Base-by-base conservation (phyloP, 2,113 vertebrate genomes). In the Panurus biarmicus region DNA sequence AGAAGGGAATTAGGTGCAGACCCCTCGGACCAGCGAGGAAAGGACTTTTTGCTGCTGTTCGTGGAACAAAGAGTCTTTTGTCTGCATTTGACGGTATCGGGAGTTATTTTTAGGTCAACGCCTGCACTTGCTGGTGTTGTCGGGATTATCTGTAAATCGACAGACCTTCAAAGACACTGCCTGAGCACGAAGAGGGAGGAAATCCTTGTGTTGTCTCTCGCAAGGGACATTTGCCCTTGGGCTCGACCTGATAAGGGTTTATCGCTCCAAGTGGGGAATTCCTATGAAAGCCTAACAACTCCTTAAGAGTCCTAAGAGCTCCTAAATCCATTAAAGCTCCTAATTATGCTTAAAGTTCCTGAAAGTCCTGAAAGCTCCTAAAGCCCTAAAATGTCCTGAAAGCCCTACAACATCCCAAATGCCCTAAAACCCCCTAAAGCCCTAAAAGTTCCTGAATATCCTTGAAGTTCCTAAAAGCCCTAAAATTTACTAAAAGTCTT, bases 31-130 rank as follows among this genome's bases (percentile, higher is more conserved):
- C 38, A 2, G 9, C 2, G 12, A 48, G 54, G 58, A 54, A 53
- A 74, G n/a, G 62, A 73, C 38, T 29, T 72, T 44, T 19, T 44
- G 50, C 57, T 2, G 7, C 67, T 23, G 51, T 38, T 83, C 26
- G 11, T 57, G 44, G 85, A 91, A 96, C 95, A 96, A 94, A 88
- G 86, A 85, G 72, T 45, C 79, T 76, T 94, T 95, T 96, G 85
- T 96, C 42, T 0, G 1, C 51, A 21, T 62, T 61, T 71, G 88
- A 83, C n/a, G 4, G 62, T 95, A 95, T 94, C 95, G 31, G 58
- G 50, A 57, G 78, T 77, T 96, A 95, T 91, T 96, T 96, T 94
- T 93, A 89, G 87, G 54, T 57, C 3, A 11, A 71, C 1, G 72
- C 24, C 92, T 85, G 82, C 82, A 70, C 74, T 94, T 83, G 90